Evolutionary conservation across 2,888 invertebrate genomes (phyloP), one percentile per base, ranked within the genome.

Genomic region (Melanostoma mellinum): DNA sequence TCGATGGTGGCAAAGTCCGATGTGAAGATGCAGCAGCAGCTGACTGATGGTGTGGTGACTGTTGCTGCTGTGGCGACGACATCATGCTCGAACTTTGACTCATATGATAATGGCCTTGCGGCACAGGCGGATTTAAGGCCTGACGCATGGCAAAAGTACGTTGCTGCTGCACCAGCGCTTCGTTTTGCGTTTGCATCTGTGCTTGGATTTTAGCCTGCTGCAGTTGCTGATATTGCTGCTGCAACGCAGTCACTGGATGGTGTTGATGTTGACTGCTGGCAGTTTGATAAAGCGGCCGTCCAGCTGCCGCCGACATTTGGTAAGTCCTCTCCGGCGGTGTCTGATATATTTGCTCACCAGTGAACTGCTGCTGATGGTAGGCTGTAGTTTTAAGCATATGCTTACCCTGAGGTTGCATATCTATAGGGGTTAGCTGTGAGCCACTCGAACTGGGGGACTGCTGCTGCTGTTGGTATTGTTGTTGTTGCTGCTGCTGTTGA

Each of bases 161-260:
- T 86, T 94, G 94, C 88, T 94, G 94, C 85, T 93, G 93, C 90
- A 93, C 93, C 86, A 93, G 92, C 33, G 94, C 94, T 87, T 94
- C 94, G 86, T 92, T 94, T 86, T 94, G 94, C 85, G 94, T 94
- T 86, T 93, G 93, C 87, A 94, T 89, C 88, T 94, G 94, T 46
- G 93, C 93, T 86, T 94, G 93, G 86, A 94, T 88, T 89, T 94
- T 94, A 91, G 94, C 93, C 88, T 94, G 93, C 87, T 94, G 94
- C 86, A 94, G 91, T 89, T 94, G 94, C 86, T 93, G 94, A 85
- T 94, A 94, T 87, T 94, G 94, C 85, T 92, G 92, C 86, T 93
- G 92, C 86, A 94, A 89, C 8, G 88, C 88, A 9, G 88, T 87
- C 2, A 89, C 88, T 6, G 90, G 89, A 85, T 89, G 88, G 48